Conservation (phyloP, 1,140 invertebrate species). For the Ceratoteleas bidentatus region DNA sequence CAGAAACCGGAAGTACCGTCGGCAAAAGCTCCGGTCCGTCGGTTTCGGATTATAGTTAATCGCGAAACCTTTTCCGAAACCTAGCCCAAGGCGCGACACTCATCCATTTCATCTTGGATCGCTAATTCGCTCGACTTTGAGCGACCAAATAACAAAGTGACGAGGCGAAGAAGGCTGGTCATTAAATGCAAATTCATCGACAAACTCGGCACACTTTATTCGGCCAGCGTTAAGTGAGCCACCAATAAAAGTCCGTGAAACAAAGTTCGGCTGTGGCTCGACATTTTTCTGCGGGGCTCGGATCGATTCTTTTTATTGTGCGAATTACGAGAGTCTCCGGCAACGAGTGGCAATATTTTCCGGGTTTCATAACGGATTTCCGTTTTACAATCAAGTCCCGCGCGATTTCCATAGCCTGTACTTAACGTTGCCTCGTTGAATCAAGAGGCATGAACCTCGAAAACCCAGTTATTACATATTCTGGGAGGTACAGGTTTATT, state of each 20-base stretch:
- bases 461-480: slow-evolving; percentile 60
- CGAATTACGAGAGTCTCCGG: slow-evolving; percentile 62
- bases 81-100: slow-evolving; percentile 9
- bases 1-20: not conserved
- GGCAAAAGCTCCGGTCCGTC: not conserved
- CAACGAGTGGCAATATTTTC: slow-evolving; percentile 65
- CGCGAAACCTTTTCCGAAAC: slow-evolving; percentile 26
- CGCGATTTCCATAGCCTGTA: slow-evolving; percentile 69
- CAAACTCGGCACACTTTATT: slow-evolving; percentile 53
- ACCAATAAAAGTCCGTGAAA: slow-evolving; percentile 63
- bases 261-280: slow-evolving; percentile 38
- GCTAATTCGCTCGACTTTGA: slow-evolving; percentile 32
- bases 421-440: slow-evolving; percentile 63
- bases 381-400: slow-evolving; percentile 76
- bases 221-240: slow-evolving; percentile 42
- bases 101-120: slow-evolving; percentile 21
- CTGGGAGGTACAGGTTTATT: slow-evolving; percentile 52
- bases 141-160: slow-evolving; percentile 55
- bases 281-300: slow-evolving; percentile 22
- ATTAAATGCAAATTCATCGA: slow-evolving; percentile 60
- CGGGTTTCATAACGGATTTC: slow-evolving; percentile 72
- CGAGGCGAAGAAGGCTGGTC: slow-evolving; percentile 39
- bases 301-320: slow-evolving; percentile 58
- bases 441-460: slow-evolving; percentile 51
- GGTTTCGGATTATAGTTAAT: slow-evolving; percentile 20